These are phyloP conservation scores for Mesoclemmys tuberculata DNA, from an alignment of 2,113 vertebrate species.

Conservation along the genomic window DNA sequence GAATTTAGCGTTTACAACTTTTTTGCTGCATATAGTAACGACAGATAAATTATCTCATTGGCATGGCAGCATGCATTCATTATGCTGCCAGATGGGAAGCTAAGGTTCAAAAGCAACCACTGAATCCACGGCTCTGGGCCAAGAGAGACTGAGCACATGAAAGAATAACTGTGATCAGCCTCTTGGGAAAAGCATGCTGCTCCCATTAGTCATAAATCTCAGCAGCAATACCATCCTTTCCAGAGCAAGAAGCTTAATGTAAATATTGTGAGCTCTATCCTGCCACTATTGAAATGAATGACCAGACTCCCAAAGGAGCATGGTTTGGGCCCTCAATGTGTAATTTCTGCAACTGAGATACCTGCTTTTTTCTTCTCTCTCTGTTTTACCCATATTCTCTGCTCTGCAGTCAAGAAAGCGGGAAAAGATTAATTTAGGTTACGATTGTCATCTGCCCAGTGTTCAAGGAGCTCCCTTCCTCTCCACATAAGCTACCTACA, in stretches of 20 bases:
- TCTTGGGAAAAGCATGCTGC: background rate
- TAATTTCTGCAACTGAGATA: background rate
- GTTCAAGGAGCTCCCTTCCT: background rate
- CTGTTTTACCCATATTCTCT: background rate
- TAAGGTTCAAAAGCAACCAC: background rate
- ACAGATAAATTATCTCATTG: background rate
- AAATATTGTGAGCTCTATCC: background rate
- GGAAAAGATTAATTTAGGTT: background rate
- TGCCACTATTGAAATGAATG: background rate
- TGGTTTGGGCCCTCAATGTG: background rate
- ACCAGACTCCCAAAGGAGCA: background rate
- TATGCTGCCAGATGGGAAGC: accelerated
- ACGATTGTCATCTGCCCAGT: background rate
- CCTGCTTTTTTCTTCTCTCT: background rate
- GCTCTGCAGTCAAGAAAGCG: background rate
- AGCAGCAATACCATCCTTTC: background rate
- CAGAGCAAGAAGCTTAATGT: background rate
- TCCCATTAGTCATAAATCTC: background rate
- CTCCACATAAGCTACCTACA: accelerated
- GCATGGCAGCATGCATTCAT: background rate
- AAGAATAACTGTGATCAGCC: background rate
- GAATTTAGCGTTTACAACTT: background rate
- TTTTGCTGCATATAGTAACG: background rate
- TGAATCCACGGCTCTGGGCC: background rate
- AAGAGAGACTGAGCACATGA: background rate